Evolutionary conservation across 2,113 vertebrate genomes (phyloP).

Genomic region (Erinaceus europaeus): DNA sequence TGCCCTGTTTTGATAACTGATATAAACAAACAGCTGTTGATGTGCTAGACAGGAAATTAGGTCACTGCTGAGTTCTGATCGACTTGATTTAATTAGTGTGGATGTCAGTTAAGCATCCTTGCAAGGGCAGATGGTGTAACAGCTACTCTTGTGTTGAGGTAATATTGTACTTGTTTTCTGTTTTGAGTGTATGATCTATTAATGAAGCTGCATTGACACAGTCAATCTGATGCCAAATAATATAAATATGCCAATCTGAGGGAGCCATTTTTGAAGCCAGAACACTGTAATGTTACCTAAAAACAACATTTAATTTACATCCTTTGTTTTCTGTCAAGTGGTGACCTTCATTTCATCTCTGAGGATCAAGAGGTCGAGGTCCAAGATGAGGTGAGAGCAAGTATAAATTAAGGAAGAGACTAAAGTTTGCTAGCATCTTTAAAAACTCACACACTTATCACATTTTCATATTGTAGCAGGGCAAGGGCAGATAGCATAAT

Average conservation of each 20-base stretch:
- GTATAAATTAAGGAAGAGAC: not conserved
- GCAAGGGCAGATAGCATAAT: too few species aligned
- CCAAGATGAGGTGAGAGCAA: not conserved
- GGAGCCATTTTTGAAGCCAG: not conserved
- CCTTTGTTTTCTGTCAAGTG: not conserved
- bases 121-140: slow-evolving; percentile 26
- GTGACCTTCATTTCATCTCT: not conserved
- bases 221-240: not conserved
- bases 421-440: not conserved
- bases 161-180: slow-evolving; percentile 38
- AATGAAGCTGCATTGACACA: slow-evolving; percentile 17
- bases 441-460: not conserved
- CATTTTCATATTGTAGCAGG: not conserved
- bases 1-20: slow-evolving; percentile 30
- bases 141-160: slow-evolving; percentile 10
- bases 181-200: not conserved
- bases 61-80: slow-evolving; percentile 52
- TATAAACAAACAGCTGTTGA: slow-evolving; percentile 52
- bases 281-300: not conserved
- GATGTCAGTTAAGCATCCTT: not conserved
- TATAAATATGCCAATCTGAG: not conserved
- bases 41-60: slow-evolving; percentile 26
- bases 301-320: not conserved
- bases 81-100: slow-evolving; percentile 54
- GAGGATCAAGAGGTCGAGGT: not conserved